Base-by-base conservation (phyloP, 2,797 vertebrate species). In the Sphenodon punctatus region DNA sequence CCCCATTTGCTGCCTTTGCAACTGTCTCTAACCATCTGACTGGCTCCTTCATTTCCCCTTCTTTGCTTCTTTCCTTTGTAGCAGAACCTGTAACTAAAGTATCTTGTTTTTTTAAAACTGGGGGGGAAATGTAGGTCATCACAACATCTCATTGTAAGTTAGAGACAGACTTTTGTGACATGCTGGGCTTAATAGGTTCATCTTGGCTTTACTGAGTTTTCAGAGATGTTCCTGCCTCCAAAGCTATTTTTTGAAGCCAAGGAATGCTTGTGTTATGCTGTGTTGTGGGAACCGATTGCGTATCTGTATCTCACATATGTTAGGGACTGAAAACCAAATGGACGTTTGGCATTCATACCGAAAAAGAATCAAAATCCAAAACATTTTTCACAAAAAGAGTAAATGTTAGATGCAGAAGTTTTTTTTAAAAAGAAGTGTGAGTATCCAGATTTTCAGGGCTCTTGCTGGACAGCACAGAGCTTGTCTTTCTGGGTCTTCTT, bases 381-480 rank as follows among this genome's bases (percentile, higher is more conserved):
- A n/a, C n/a, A n/a, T n/a, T n/a, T n/a, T n/a, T n/a, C n/a, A n/a
- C n/a, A n/a, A n/a, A n/a, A n/a, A n/a, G n/a, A n/a, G n/a, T n/a
- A n/a, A n/a, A n/a, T n/a, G n/a, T n/a, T n/a, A n/a, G n/a, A n/a
- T n/a, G n/a, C n/a, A n/a, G n/a, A n/a, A n/a, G n/a, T n/a, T n/a
- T n/a, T n/a, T n/a, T n/a, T n/a, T n/a, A n/a, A n/a, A n/a, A n/a
- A n/a, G n/a, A n/a, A n/a, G n/a, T n/a, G n/a, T n/a, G n/a, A n/a
- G n/a, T n/a, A n/a, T n/a, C n/a, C n/a, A n/a, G n/a, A n/a, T 85
- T 89, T 78, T 34, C 14, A 3, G 8, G 45, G 49, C 38, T 53
- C 20, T 53, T 75, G 15, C 23, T 22, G 17, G 45, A 8, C 3
- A 61, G 23, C 55, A 70, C 80, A 45, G 59, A 11, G 34, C 19